phyloP scores from a whole-genome alignment of 2,113 vertebrate genomes.

The Otolemur garnettii region DNA sequence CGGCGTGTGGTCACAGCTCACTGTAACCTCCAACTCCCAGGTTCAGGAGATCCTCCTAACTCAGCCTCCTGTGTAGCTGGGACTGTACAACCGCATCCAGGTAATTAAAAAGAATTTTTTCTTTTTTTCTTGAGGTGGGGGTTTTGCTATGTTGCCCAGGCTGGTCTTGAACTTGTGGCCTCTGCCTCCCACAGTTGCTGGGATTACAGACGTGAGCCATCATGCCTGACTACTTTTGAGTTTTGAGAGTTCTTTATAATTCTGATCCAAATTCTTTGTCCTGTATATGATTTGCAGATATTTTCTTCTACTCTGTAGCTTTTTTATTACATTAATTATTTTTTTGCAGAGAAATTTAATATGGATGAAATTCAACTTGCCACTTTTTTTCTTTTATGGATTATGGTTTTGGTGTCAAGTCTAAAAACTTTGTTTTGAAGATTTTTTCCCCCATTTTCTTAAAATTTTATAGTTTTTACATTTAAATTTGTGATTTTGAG shows the following conservation, averaged over 20 bases:
- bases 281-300: background rate
- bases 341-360: background rate
- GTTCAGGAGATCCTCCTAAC: too few species aligned
- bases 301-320: background rate
- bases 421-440: constrained; percentile 4
- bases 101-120: too few species aligned
- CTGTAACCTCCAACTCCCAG: too few species aligned
- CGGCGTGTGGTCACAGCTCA: too few species aligned
- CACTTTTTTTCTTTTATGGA: background rate
- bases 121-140: too few species aligned
- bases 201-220: too few species aligned
- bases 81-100: too few species aligned
- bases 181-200: too few species aligned
- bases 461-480: background rate
- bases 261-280: background rate
- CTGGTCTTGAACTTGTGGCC: too few species aligned
- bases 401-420: background rate
- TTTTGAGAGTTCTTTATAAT: constrained; percentile 33
- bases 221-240: background rate
- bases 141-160: too few species aligned
- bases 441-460: background rate
- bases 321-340: constrained; percentile 8
- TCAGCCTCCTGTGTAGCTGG: too few species aligned
- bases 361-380: background rate
- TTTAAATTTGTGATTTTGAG: constrained; percentile 6